These are phyloP conservation scores for Spondyliosoma cantharus DNA, from an alignment of 2,797 vertebrate genomes.

Conservation along the genomic window DNA sequence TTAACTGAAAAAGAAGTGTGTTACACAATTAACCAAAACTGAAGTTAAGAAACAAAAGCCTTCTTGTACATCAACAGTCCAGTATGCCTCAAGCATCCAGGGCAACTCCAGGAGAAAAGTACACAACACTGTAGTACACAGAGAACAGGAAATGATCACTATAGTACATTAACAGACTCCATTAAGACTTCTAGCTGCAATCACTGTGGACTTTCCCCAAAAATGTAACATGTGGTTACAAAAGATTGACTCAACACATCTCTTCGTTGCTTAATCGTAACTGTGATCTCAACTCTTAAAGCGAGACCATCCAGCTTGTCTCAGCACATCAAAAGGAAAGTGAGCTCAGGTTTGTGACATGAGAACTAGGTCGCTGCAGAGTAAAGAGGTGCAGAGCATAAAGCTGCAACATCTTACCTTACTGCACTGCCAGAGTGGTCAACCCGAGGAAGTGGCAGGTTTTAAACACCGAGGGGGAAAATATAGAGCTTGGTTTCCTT, in stretches of 20 bases:
- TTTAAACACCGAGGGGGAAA: conserved; percentile 15
- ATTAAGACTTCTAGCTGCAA: background rate
- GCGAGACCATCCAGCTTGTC: background rate
- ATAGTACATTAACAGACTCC: background rate
- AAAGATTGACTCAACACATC: conserved; percentile 2
- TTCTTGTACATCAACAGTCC: background rate
- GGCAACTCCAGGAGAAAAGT: background rate
- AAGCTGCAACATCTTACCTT: conserved; percentile 58
- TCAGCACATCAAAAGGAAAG: background rate
- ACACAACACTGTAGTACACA: background rate
- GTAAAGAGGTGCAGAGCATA: conserved; percentile 20
- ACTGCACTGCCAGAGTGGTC: conserved; percentile 31
- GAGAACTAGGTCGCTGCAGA: conserved; percentile 49
- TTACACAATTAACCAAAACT: no score
- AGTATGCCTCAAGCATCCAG: background rate
- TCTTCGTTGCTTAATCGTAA: conserved; percentile 3
- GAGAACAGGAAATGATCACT: background rate
- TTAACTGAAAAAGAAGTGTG: background rate
- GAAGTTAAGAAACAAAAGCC: background rate
- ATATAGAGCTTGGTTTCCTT: conserved; percentile 53
- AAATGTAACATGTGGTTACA: background rate
- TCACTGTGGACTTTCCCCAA: background rate
- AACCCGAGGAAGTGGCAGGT: conserved; percentile 54
- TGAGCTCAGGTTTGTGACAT: background rate
- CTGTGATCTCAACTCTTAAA: background rate